These are phyloP conservation scores for Petrolisthes manimaculis DNA, from an alignment of 2,888 invertebrate genomes.

Conservation along the genomic window DNA sequence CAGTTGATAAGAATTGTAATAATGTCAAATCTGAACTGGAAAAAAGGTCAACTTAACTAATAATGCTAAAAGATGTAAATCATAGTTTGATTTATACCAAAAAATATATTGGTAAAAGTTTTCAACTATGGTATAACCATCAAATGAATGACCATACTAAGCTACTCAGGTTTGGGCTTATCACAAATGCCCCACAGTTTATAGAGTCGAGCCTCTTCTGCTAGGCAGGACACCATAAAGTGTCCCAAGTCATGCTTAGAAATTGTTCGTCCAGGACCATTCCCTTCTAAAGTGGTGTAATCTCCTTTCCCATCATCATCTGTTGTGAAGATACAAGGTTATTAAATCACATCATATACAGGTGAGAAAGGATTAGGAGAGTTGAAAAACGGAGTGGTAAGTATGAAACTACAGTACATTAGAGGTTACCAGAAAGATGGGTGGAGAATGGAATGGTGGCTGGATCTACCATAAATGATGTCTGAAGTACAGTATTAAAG, in stretches of 20 bases:
- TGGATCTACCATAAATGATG: neutral
- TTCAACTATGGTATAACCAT: too few species aligned
- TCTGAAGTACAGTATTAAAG: too few species aligned
- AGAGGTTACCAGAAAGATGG: neutral
- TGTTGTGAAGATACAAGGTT: conserved; percentile 69
- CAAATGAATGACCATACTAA: too few species aligned
- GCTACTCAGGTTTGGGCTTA: conserved; percentile 5
- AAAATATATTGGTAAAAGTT: too few species aligned
- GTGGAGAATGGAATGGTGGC: neutral
- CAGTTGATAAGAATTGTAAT: too few species aligned
- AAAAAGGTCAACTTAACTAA: too few species aligned
- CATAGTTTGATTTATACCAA: too few species aligned
- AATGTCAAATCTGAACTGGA: too few species aligned
- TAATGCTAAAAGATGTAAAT: too few species aligned
- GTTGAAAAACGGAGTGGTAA: neutral
- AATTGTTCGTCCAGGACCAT: conserved; percentile 78
- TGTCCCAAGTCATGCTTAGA: conserved; percentile 83
- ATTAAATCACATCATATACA: conserved; percentile 9
- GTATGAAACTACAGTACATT: neutral
- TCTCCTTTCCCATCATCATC: conserved; percentile 76
- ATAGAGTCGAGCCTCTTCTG: conserved; percentile 46
- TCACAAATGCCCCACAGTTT: conserved; percentile 59
- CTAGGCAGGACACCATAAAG: conserved; percentile 79
- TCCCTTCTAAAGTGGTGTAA: conserved; percentile 76
- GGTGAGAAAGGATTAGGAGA: neutral